Conservation (phyloP, 2,888 invertebrate species). For the Hybos culiciformis region DNA sequence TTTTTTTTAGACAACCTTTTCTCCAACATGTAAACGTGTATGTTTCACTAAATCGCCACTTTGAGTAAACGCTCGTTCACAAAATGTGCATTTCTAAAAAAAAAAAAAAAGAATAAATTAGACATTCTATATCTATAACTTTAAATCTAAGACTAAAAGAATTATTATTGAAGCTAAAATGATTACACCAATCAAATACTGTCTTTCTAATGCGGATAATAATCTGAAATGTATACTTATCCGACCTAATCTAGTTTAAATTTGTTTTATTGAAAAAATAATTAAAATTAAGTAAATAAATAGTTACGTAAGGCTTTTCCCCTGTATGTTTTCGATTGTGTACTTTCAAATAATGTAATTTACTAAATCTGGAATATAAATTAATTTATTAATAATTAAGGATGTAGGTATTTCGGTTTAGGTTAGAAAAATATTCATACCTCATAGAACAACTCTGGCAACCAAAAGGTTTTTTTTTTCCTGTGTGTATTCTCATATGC, state of each 20-base stretch:
- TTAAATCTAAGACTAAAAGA: too few species aligned
- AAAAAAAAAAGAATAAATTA: too few species aligned
- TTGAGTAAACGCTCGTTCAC: slow-evolving; percentile 42
- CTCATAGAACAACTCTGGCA: slow-evolving; percentile 2
- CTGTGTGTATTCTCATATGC: slow-evolving; percentile 50
- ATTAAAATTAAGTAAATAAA: too few species aligned
- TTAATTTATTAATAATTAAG: not conserved
- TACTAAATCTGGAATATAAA: slow-evolving; percentile 35
- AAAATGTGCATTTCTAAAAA: slow-evolving; percentile 39
- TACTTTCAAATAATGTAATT: slow-evolving; percentile 42
- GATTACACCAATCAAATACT: too few species aligned
- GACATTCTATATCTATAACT: too few species aligned
- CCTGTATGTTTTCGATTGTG: slow-evolving; percentile 45
- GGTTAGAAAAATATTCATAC: not conserved
- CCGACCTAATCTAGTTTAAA: too few species aligned
- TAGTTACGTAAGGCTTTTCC: slow-evolving; percentile 37
- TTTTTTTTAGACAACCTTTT: too few species aligned
- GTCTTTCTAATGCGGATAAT: too few species aligned
- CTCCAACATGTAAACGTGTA: slow-evolving; percentile 39
- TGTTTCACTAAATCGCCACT: slow-evolving; percentile 45
- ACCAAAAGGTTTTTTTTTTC: slow-evolving; percentile 23
- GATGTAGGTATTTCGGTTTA: too few species aligned
- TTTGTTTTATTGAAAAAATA: too few species aligned
- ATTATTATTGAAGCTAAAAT: too few species aligned
- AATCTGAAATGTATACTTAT: too few species aligned